phyloP scores from a whole-genome alignment of 2,797 vertebrate species.

The Ctenochaetus hawaiiensis region DNA sequence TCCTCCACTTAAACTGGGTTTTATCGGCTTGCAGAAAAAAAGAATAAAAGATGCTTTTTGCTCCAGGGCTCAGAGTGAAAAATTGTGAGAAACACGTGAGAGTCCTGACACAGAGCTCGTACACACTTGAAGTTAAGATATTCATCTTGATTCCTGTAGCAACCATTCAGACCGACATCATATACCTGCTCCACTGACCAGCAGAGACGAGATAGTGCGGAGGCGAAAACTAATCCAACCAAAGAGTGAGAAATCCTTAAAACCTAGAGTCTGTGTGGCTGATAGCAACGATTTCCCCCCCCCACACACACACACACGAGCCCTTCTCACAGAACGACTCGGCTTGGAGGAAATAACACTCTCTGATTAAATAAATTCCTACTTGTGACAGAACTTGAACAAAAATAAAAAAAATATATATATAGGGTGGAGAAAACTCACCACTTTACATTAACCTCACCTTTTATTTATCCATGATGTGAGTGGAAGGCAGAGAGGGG shows the following conservation, averaged over 20 bases:
- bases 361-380: conserved; percentile 56
- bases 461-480: conserved; percentile 55
- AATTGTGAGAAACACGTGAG: conserved; percentile 39
- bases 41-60: conserved; percentile 17
- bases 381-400: conserved; percentile 45
- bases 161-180: conserved; percentile 61
- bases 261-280: conserved; percentile 62
- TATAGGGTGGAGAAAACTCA: conserved; percentile 14
- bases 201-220: conserved; percentile 64
- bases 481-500: conserved; percentile 35
- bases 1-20: conserved; percentile 23
- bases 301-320: neutral
- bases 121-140: conserved; percentile 39
- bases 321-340: conserved; percentile 32
- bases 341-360: conserved; percentile 57
- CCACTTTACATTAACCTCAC: conserved; percentile 55
- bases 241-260: conserved; percentile 71
- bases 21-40: conserved; percentile 18
- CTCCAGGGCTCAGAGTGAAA: conserved; percentile 33
- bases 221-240: conserved; percentile 69
- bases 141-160: conserved; percentile 66
- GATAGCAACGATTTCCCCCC: conserved; percentile 63
- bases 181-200: conserved; percentile 69
- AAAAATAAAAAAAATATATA: conserved; percentile 8
- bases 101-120: conserved; percentile 27